Evolutionary conservation across 2,113 vertebrate genomes (phyloP).

Genomic region (Leucopsar rothschildi): DNA sequence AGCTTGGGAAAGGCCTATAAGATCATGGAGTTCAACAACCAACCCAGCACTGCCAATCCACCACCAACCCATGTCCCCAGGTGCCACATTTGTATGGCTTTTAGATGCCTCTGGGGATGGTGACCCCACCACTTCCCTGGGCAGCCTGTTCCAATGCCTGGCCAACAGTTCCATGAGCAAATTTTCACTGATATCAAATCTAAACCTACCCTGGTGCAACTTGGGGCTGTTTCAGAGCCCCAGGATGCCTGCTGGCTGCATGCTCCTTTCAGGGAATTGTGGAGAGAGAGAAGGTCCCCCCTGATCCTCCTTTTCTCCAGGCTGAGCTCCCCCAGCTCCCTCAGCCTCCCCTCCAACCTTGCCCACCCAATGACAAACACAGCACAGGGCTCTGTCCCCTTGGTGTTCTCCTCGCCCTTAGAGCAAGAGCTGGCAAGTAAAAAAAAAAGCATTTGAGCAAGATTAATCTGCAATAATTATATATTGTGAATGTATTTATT

Average conservation of each 20-base stretch:
- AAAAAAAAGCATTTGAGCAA: background rate
- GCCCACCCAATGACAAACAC: background rate
- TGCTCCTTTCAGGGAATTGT: background rate
- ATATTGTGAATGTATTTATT: constrained; percentile 23
- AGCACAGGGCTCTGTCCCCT: background rate
- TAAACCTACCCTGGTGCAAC: background rate
- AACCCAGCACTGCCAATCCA: background rate
- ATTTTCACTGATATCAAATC: background rate
- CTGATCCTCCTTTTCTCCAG: background rate
- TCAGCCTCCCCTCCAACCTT: background rate
- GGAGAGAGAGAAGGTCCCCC: background rate
- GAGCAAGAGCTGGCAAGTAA: background rate
- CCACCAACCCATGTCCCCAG: background rate
- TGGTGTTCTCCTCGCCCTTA: background rate
- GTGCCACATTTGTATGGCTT: accelerated
- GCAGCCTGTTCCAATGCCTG: background rate
- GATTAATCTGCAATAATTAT: constrained; percentile 14
- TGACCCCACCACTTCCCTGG: background rate
- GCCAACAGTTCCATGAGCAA: background rate
- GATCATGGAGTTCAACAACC: too few relatives aligned
- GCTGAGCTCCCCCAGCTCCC: background rate
- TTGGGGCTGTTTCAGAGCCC: background rate
- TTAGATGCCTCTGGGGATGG: background rate
- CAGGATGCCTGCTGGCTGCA: background rate
- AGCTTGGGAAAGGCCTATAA: background rate